These are phyloP conservation scores for Xiphophorus hellerii DNA, from an alignment of 2,113 vertebrate genomes.

Conservation along the genomic window DNA sequence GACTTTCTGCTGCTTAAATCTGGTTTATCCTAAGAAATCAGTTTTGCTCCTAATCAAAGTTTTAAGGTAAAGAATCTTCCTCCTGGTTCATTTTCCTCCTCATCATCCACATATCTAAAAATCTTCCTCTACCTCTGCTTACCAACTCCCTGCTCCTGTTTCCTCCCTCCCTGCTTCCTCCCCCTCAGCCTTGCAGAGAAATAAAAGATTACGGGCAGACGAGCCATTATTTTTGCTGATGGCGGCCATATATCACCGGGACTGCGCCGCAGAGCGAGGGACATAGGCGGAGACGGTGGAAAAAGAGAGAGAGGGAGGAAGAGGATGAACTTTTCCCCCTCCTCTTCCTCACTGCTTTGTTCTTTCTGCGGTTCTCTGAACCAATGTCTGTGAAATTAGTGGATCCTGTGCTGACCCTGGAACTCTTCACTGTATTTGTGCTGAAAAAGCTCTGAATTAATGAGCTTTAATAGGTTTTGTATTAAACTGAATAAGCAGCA, in stretches of 20 bases:
- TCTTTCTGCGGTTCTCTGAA: slow-evolving; percentile 1
- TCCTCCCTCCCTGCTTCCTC: not conserved
- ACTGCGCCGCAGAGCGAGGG: slow-evolving; percentile 33
- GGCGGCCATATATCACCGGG: slow-evolving; percentile 71
- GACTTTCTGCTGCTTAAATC: no score
- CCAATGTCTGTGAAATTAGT: not conserved
- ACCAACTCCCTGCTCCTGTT: not conserved
- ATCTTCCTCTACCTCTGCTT: not conserved
- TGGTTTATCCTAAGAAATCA: no score
- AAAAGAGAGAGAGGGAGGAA: slow-evolving; percentile 16
- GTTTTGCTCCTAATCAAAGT: not conserved
- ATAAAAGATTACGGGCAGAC: slow-evolving; percentile 72
- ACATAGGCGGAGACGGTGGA: not conserved
- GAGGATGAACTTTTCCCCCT: slow-evolving; percentile 24
- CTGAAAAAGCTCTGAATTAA: not conserved
- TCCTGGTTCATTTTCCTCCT: not conserved
- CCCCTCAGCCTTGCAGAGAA: slow-evolving; percentile 58
- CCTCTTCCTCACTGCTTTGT: not conserved
- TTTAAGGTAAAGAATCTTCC: not conserved
- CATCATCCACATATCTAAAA: not conserved
- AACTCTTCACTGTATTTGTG: not conserved
- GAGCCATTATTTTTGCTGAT: slow-evolving; percentile 74
- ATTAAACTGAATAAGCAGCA: slow-evolving; percentile 4
- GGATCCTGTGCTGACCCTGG: not conserved
- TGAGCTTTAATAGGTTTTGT: slow-evolving; percentile 9